These are phyloP conservation scores for Dunckerocampus dactyliophorus DNA, from an alignment of 2,113 vertebrate genomes.

Conservation along the genomic window DNA sequence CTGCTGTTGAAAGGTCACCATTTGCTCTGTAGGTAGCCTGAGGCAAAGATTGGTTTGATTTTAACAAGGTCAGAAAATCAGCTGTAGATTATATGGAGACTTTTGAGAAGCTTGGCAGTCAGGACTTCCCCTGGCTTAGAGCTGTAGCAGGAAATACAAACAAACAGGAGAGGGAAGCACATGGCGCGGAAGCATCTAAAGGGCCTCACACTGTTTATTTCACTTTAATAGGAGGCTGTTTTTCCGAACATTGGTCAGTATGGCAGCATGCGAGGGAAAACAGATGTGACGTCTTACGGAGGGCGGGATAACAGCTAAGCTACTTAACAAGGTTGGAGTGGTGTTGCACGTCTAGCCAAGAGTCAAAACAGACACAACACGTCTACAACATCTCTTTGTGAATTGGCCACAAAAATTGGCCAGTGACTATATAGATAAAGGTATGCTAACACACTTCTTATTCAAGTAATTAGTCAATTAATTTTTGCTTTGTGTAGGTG, in stretches of 20 bases:
- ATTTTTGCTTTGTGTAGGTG: too few species aligned
- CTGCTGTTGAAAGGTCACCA: constrained; percentile 42
- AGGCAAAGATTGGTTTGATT: constrained; percentile 47
- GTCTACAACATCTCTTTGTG: neutral
- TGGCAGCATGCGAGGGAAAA: constrained; percentile 48
- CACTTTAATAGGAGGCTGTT: constrained; percentile 43
- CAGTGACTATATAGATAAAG: too few species aligned
- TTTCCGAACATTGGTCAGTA: constrained; percentile 47
- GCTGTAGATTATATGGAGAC: constrained; percentile 58
- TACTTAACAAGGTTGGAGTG: constrained; percentile 51
- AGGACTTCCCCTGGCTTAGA: constrained; percentile 44
- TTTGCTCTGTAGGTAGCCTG: constrained; percentile 34
- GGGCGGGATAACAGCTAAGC: constrained; percentile 65
- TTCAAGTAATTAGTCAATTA: too few species aligned
- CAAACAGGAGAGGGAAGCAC: constrained; percentile 47
- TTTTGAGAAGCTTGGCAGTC: constrained; percentile 56
- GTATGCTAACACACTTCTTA: too few species aligned
- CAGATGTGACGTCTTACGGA: constrained; percentile 58
- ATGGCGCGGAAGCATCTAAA: constrained; percentile 29
- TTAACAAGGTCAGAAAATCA: constrained; percentile 60
- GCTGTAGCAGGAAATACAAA: constrained; percentile 51
- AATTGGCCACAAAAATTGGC: too few species aligned
- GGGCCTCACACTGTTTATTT: constrained; percentile 26
- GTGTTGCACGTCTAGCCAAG: constrained; percentile 40
- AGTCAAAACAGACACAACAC: constrained; percentile 48